Evolutionary conservation across 1,140 invertebrate genomes (phyloP).

Genomic region (Trialeurodes vaporariorum): DNA sequence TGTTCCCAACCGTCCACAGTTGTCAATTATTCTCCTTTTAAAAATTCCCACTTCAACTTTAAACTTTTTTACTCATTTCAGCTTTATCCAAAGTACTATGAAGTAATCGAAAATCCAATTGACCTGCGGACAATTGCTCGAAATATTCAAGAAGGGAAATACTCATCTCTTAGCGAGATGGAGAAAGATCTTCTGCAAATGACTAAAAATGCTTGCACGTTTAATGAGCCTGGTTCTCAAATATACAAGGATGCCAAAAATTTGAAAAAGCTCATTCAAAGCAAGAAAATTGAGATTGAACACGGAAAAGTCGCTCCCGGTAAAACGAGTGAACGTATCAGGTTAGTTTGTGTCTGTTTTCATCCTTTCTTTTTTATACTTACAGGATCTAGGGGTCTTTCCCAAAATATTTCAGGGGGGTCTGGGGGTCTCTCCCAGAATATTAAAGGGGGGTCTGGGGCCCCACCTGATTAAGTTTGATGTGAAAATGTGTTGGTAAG

Average conservation of each 20-base stretch:
- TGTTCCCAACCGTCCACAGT: too few species aligned
- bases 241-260: constrained; percentile 93
- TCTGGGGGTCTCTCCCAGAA: too few species aligned
- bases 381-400: too few species aligned
- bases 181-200: constrained; percentile 84
- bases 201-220: constrained; percentile 89
- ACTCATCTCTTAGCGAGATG: constrained; percentile 62
- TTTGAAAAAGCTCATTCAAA: constrained; percentile 62
- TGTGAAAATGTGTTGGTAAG: too few species aligned
- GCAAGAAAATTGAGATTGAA: constrained; percentile 52
- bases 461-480: too few species aligned
- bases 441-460: too few species aligned
- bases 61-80: too few species aligned
- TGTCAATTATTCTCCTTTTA: too few species aligned
- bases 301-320: constrained; percentile 33
- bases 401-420: too few species aligned
- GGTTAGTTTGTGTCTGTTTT: constrained; percentile 10
- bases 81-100: constrained; percentile 94
- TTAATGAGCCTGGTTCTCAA: constrained; percentile 91
- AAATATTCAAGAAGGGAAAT: constrained; percentile 77
- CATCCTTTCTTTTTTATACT: neutral
- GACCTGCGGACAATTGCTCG: constrained; percentile 87
- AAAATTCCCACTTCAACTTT: too few species aligned
- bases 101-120: constrained; percentile 89
- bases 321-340: constrained; percentile 21